These are phyloP conservation scores for Cydia pomonella DNA, from an alignment of 1,140 invertebrate genomes.

Conservation along the genomic window DNA sequence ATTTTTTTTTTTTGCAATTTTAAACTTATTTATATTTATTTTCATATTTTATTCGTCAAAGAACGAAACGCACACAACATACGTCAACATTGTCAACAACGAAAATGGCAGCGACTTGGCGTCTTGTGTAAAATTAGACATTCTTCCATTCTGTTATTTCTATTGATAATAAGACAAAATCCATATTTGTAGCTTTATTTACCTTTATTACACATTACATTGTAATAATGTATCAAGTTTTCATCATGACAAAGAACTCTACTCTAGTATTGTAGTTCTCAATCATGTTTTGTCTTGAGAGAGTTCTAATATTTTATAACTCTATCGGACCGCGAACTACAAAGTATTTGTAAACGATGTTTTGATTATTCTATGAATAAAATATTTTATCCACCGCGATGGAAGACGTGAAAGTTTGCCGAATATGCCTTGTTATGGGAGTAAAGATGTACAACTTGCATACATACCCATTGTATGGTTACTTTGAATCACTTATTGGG, in stretches of 20 bases:
- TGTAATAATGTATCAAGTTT: not conserved
- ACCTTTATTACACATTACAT: not conserved
- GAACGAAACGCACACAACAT: conserved; percentile 1
- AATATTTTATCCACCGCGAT: conserved; percentile 38
- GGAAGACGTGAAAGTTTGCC: conserved; percentile 59
- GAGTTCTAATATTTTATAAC: conserved; percentile 69
- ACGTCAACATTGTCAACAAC: conserved; percentile 40
- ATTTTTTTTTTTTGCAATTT: no score
- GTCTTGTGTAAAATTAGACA: conserved; percentile 70
- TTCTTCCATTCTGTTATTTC: conserved; percentile 44
- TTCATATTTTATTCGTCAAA: not conserved
- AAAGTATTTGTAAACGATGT: conserved; percentile 9
- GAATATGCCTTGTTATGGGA: conserved; percentile 59
- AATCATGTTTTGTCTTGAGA: conserved; percentile 35
- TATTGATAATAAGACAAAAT: not conserved
- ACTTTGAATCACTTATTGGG: conserved; percentile 59
- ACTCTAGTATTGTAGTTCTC: conserved; percentile 4
- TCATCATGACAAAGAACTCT: not conserved
- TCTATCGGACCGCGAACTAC: conserved; percentile 62
- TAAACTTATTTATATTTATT: no score
- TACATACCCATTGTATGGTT: conserved; percentile 49
- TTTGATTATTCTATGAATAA: conserved; percentile 7
- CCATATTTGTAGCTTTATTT: conserved; percentile 3
- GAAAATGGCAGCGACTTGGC: conserved; percentile 56
- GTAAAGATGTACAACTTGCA: conserved; percentile 56